Conservation (phyloP, 1,140 invertebrate species). For the Habropoda laboriosa region DNA sequence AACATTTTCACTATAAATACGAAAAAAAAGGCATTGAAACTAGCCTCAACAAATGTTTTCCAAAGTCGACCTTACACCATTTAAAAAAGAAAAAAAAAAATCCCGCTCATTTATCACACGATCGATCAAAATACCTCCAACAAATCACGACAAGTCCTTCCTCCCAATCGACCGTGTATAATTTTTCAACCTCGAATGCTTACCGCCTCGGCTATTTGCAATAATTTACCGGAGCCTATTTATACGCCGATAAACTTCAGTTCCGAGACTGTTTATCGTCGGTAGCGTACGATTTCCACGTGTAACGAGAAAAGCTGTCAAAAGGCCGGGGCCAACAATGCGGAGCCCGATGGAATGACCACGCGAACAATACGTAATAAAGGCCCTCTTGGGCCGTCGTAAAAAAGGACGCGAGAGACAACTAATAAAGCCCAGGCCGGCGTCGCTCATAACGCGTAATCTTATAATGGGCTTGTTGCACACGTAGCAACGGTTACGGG, state of each 20-base stretch:
- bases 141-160: too few relatives aligned
- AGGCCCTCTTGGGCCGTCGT: conserved; percentile 32
- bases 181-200: neutral
- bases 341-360: neutral
- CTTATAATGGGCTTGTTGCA: conserved; percentile 73
- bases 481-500: conserved; percentile 60
- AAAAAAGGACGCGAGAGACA: conserved; percentile 49
- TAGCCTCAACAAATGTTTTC: too few relatives aligned
- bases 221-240: neutral
- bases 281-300: conserved; percentile 1
- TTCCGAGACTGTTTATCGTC: neutral
- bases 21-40: too few relatives aligned
- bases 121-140: too few relatives aligned
- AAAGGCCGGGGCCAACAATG: neutral
- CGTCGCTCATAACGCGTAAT: conserved; percentile 66
- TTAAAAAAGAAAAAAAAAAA: too few relatives aligned
- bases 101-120: too few relatives aligned
- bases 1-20: too few relatives aligned
- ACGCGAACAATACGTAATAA: conserved; percentile 42
- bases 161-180: neutral
- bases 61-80: too few relatives aligned
- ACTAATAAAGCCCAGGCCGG: conserved; percentile 54
- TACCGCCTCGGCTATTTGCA: neutral
- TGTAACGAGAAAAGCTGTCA: neutral
- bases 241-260: neutral